A percentile compares a stretch with the other conserved stretches of the same genome.
Conservation (phyloP, 2,113 vertebrate species). For the Xenopus tropicalis region UCB_Xtro_10.0 CM004448.2:15359001-15359500, state of each 20-base stretch:
- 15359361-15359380: background rate
- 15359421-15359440: too few species aligned
- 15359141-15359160: constrained; percentile 38
- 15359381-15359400: background rate
- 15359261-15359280: constrained; percentile 40
- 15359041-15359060: constrained; percentile 13
- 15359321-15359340: constrained; percentile 21
- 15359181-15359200: constrained; percentile 25
- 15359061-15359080: constrained; percentile 26
- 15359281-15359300: constrained; percentile 17
- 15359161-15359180: constrained; percentile 30
- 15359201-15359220: constrained; percentile 3
- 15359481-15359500: too few species aligned
- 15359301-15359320: constrained; percentile 26
- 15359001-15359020: background rate
- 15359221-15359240: constrained; percentile 12
- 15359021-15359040: background rate
- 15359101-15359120: constrained; percentile 30
- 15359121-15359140: constrained; percentile 25
- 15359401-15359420: background rate
- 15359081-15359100: constrained; percentile 26
- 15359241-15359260: constrained; percentile 10
- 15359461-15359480: too few species aligned
- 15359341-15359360: constrained; percentile 11
- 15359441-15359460: too few species aligned